Evolutionary conservation across 2,888 invertebrate species (phyloP).

Genomic region (Ptilodon capucinus): DNA sequence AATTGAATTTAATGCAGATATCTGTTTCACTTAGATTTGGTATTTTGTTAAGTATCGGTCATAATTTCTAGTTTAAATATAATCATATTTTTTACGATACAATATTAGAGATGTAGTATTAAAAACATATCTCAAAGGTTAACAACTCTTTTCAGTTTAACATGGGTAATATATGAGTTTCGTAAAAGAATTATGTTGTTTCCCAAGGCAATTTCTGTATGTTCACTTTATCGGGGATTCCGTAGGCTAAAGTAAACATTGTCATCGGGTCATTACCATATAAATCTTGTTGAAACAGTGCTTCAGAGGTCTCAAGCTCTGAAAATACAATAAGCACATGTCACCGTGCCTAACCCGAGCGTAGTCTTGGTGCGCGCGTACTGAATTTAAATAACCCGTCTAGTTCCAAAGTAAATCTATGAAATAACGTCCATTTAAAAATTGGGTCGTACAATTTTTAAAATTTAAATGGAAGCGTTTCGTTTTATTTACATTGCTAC

Average conservation of each 20-base stretch:
- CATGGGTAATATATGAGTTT: too few relatives aligned
- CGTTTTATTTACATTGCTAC: not conserved
- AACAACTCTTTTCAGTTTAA: too few relatives aligned
- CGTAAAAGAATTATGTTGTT: not conserved
- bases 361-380: slow-evolving; percentile 37
- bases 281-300: slow-evolving; percentile 33
- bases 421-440: slow-evolving; percentile 19
- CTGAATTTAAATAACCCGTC: slow-evolving; percentile 54
- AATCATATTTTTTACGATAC: slow-evolving; percentile 12
- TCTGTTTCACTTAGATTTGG: slow-evolving; percentile 32
- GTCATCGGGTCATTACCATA: slow-evolving; percentile 24
- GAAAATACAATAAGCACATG: slow-evolving; percentile 59
- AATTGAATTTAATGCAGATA: slow-evolving; percentile 31
- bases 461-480: not conserved
- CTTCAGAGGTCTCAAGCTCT: slow-evolving; percentile 27
- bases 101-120: not conserved
- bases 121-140: too few relatives aligned
- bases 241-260: slow-evolving; percentile 34
- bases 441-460: not conserved
- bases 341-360: slow-evolving; percentile 40
- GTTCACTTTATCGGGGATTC: slow-evolving; percentile 3
- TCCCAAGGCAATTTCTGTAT: not conserved
- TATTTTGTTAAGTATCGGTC: slow-evolving; percentile 30
- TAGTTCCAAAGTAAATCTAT: slow-evolving; percentile 41
- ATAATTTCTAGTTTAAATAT: slow-evolving; percentile 32